Conservation (phyloP, 64 coral and sea anemone species). For the Trachythela sp. region DNA sequence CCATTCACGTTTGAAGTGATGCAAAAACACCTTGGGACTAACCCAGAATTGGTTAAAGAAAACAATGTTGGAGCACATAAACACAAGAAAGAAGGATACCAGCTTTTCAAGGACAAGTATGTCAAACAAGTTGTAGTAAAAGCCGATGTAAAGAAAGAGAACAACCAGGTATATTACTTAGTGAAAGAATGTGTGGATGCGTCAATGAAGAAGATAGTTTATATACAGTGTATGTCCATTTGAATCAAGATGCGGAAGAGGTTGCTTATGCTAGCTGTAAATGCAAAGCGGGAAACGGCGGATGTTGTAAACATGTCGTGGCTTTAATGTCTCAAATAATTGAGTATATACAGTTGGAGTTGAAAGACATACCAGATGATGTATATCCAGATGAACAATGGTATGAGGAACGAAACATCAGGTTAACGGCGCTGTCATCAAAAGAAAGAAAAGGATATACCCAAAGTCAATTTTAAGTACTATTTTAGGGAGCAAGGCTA, state of each 20-base stretch:
- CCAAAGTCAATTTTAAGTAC: background rate
- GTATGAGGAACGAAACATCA: background rate
- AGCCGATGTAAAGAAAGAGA: too few relatives aligned
- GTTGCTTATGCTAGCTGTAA: background rate
- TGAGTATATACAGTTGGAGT: background rate
- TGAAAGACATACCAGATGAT: background rate
- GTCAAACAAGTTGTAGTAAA: too few relatives aligned
- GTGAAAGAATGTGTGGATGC: too few relatives aligned
- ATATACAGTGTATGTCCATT: background rate
- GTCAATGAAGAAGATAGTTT: background rate
- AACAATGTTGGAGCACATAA: too few relatives aligned
- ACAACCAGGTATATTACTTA: too few relatives aligned
- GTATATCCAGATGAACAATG: constrained; percentile 15
- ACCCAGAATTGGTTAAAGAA: too few relatives aligned
- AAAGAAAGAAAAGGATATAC: background rate
- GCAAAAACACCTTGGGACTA: too few relatives aligned
- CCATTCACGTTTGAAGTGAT: too few relatives aligned
- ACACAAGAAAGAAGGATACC: too few relatives aligned
- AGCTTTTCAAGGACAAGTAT: too few relatives aligned
- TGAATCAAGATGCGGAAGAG: constrained; percentile 24
- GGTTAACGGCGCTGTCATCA: background rate
- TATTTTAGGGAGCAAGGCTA: background rate
- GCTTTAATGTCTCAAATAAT: background rate
- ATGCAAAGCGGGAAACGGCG: background rate
- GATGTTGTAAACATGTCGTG: too few relatives aligned